Percentiles rank a stretch among this genome's conserved stretches.
Conservation (phyloP, 2,888 invertebrate genomes). For the Hydroisotoma schaefferi region DNA sequence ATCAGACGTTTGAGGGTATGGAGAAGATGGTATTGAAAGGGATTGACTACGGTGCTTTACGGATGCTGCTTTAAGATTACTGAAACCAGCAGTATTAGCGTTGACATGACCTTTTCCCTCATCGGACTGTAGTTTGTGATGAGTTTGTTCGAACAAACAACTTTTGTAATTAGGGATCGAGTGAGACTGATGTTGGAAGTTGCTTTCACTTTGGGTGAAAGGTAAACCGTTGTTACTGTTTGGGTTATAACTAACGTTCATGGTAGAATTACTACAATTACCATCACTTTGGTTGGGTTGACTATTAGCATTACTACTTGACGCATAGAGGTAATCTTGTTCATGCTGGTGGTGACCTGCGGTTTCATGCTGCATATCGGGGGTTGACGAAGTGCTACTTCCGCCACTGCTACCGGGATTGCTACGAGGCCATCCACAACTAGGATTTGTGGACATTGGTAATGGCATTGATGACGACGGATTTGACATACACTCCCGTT, state of each 20-base stretch:
- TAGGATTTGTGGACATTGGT: not conserved
- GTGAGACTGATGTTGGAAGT: slow-evolving; percentile 14
- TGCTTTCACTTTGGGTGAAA: no score
- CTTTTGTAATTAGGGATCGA: slow-evolving; percentile 38
- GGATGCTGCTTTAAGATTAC: slow-evolving; percentile 25
- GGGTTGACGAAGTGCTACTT: slow-evolving; percentile 6
- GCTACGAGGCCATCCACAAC: slow-evolving; percentile 4
- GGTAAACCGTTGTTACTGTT: no score
- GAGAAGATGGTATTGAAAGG: slow-evolving; percentile 30
- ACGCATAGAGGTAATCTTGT: slow-evolving; percentile 12
- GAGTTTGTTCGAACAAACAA: slow-evolving; percentile 39
- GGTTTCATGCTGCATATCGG: slow-evolving; percentile 12
- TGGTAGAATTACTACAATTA: slow-evolving; percentile 5
- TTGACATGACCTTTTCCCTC: slow-evolving; percentile 3
- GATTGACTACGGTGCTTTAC: slow-evolving; percentile 45
- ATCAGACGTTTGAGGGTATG: slow-evolving; percentile 7
- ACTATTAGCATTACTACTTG: not conserved
- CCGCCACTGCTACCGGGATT: no score
- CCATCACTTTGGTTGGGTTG: slow-evolving; percentile 1
- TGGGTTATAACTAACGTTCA: slow-evolving; percentile 12
- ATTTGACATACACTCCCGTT: slow-evolving; percentile 29
- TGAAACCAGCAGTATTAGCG: slow-evolving; percentile 14
- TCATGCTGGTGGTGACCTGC: slow-evolving; percentile 19
- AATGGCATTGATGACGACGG: slow-evolving; percentile 15
- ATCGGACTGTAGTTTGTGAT: slow-evolving; percentile 12